These are phyloP conservation scores for Megalurothrips usitatus DNA, from an alignment of 2,888 invertebrate genomes.

Conservation along the genomic window DNA sequence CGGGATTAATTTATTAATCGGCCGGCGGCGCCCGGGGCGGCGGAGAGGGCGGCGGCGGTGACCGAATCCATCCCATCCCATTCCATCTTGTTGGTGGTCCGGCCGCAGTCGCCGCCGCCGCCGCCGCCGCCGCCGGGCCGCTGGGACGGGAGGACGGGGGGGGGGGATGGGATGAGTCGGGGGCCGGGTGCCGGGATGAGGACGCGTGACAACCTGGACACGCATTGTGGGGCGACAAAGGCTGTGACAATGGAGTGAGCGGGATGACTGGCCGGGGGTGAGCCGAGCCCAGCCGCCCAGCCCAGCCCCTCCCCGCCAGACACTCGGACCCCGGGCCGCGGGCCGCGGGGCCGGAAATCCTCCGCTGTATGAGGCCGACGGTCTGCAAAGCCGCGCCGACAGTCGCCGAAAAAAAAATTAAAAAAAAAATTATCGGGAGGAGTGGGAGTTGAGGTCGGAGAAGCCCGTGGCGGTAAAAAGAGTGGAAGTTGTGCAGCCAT, in stretches of 20 bases:
- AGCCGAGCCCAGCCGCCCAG: neutral
- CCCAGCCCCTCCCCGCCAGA: neutral
- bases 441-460: too few species aligned
- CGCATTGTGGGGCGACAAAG: conserved; percentile 15
- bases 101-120: neutral
- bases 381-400: neutral
- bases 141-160: neutral
- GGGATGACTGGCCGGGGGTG: neutral
- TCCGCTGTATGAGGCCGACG: neutral
- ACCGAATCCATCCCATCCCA: neutral
- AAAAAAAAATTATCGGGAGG: neutral
- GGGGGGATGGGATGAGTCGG: neutral
- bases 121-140: neutral
- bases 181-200: neutral
- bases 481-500: neutral
- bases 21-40: neutral
- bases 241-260: neutral
- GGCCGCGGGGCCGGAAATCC: neutral
- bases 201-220: neutral
- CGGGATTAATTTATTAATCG: neutral
- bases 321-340: neutral
- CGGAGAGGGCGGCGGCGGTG: neutral
- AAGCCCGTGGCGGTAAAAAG: neutral
- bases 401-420: neutral
- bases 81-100: too few species aligned